Base-by-base conservation (phyloP, 1,140 invertebrate genomes). In the Achatina immaculata region DNA sequence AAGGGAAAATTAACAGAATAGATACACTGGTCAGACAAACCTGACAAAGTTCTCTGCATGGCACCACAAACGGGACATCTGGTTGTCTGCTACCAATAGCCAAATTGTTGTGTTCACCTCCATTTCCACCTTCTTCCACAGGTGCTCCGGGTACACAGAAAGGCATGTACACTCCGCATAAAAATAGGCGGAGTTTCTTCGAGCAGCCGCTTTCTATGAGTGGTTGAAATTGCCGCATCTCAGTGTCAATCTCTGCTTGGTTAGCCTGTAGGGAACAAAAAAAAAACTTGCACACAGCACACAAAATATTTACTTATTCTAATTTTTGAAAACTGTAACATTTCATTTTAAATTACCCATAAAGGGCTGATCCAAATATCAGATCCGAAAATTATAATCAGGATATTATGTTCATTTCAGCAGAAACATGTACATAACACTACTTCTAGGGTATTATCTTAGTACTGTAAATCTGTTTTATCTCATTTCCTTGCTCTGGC, bases 111-210 rank as follows among this genome's bases (percentile, higher is more conserved):
- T 34, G 51, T 11, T 74, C 31, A n/a, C 40, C 1, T 0, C 51
- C 7, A 19, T 42, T 28, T 3, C 40, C 38, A 43, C 1, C 6
- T 38, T 42, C 68, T 2, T 38, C 66, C 36, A 42, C 68, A 16
- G 21, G 76, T 0, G 66, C 36, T 11, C 73, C 80, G 31, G 73
- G 78, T 34, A 82, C 69, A 51, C 84, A 85, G 78, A 82, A 85
- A 0, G 84, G 84, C 82, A 85, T 83, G 81, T 73, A 85, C 16
- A 80, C 81, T 11, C 84, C 84, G 65, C 84, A 85, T 19, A 85
- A 68, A 42, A 85, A 83, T 40, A 85, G 81, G 19, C 73, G 42
- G 36, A 85, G 75, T 34, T 83, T 71, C 0, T 68, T 48, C 21
- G 82, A 82, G 71, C 84, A 85, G 2, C 80, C 78, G 7, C 73